Base-by-base conservation (phyloP, 2,888 invertebrate genomes). In the Trichogramma dendrolimi region DNA sequence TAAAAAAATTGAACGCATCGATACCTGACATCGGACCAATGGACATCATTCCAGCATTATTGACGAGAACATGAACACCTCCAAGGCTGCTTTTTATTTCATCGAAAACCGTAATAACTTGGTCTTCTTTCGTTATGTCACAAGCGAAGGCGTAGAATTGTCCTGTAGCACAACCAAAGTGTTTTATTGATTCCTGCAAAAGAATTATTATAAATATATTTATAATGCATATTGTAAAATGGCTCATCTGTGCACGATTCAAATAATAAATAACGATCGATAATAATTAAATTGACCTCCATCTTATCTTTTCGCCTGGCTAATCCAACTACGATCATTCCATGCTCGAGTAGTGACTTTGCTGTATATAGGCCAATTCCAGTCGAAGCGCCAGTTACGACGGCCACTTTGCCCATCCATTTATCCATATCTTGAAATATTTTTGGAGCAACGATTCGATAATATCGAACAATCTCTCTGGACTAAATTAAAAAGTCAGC, bases 341-440 rank as follows among this genome's bases (percentile, higher is more conserved):
- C 86, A 4, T 79, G 73, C 53, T 79, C 74, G 0, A 81, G 76
- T 43, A 85, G 73, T 56, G 79, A 78, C 65, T 75, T 70, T 2
- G 78, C 77, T 11, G 82, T 79, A 4, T 80, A 80, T 0, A 81
- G 80, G 8, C 85, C 87, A 55, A 87, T 86, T 4, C 86, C 87
- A 0, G 82, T 78, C 70, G 86, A 86, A 6, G 85, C 85, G 2
- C 87, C 87, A 0, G 86, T 87, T 48, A 87, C 85, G 40, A 87
- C 82, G 0, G 86, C 87, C 0, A 85, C 81, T 70, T 83, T 83
- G 67, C 84, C 85, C 4, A 70, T 69, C 86, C 86, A 87, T 50
- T 85, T 83, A 46, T 86, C 83, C 82, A 84, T 82, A 6, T 46
- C 67, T 51, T 46, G 6, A 40, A 47, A 11, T 47, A 27, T 27